Base-by-base conservation (phyloP, 1,140 invertebrate genomes). In the Musca domestica region DNA sequence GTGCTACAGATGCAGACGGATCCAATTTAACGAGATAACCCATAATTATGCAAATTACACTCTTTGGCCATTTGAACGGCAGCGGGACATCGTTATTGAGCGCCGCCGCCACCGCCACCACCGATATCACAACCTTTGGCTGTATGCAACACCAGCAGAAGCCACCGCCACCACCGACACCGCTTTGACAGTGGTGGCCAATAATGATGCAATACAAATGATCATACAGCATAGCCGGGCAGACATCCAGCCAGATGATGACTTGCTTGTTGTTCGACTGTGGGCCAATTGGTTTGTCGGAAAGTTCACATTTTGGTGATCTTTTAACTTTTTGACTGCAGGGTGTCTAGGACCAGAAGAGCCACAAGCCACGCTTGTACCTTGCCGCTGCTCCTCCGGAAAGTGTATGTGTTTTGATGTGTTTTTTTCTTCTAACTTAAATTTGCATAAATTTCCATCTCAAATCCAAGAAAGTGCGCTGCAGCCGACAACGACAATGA, bases 11-110 rank as follows among this genome's bases (percentile, higher is more conserved):
- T 61, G 34, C 56, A 61, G 56, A 61, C 56, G 56, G 34, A 30
- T 61, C 56, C 56, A 61, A 61, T 61, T 61, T 61, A 61, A 61
- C 56, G 34, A 61, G 56, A 61, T 61, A 61, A 61, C 56, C 56
- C 30, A 61, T 61, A 61, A 61, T 61, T 61, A 61, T 61, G 56
- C 56, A 61, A 61, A 61, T 61, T 34, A 61, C 34, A 61, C 34
- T 61, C 27, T 61, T 61, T 27, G 56, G 56, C 56, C 56, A 61
- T 61, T 61, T 61, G 34, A 61, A 61, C 27, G 27, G 56, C 56
- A 61, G 56, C 56, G 56, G 56, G 56, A 61, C 14, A 61, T 51
- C 48, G 47, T 49, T 19, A 58, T 58, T 58, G 56, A 61, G 56
- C 56, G 56, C 56, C 56, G 56, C 56, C 56, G 56, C 54, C 54